Evolutionary conservation across 2,888 invertebrate species (phyloP).

Genomic region (Xestia sexstrigata): DNA sequence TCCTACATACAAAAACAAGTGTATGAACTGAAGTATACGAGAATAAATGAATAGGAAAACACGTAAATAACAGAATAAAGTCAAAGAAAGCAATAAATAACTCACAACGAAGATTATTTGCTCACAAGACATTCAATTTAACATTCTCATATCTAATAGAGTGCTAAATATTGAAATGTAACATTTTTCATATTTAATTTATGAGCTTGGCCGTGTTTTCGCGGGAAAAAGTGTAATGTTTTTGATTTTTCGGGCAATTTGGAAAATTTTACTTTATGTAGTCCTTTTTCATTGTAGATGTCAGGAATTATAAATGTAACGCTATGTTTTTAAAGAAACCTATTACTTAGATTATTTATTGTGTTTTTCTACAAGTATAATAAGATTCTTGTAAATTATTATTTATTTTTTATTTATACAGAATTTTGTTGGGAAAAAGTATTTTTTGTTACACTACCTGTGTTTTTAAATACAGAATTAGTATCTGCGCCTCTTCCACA

Average conservation of each 20-base stretch:
- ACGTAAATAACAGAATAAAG: conserved; percentile 48
- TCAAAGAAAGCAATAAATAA: conserved; percentile 55
- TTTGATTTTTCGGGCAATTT: conserved; percentile 34
- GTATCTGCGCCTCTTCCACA: too few relatives aligned
- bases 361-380: neutral
- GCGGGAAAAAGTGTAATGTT: conserved; percentile 25
- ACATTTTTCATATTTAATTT: conserved; percentile 36
- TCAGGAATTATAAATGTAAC: conserved; percentile 8
- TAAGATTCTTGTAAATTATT: conserved; percentile 17
- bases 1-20: conserved; percentile 42
- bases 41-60: conserved; percentile 60
- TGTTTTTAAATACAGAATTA: conserved; percentile 5
- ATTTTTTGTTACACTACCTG: neutral
- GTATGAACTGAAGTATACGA: conserved; percentile 46
- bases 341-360: conserved; percentile 46
- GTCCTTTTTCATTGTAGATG: conserved; percentile 21
- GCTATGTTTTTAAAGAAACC: conserved; percentile 21
- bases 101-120: conserved; percentile 58
- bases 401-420: neutral
- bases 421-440: conserved; percentile 4
- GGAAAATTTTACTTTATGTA: conserved; percentile 21
- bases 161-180: conserved; percentile 55
- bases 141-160: conserved; percentile 43
- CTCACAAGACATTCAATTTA: conserved; percentile 59
- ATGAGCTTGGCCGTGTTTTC: conserved; percentile 17